phyloP scores from a whole-genome alignment of 2,888 invertebrate species.

The Philopedon plagiatum region DNA sequence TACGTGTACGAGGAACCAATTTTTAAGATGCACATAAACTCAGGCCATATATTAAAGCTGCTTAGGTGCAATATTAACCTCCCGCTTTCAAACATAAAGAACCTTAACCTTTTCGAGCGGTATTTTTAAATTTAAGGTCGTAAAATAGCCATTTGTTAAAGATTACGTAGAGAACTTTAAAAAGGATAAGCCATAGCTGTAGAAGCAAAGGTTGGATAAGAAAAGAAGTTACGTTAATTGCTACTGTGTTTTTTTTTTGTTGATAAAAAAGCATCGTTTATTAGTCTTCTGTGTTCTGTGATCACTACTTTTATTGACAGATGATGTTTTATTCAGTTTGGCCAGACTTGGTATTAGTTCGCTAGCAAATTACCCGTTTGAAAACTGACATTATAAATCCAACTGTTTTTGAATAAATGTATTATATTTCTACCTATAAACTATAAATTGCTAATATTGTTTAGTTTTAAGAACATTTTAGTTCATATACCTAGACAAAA shows the following conservation, averaged over 20 bases:
- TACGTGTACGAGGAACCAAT: conserved; percentile 29
- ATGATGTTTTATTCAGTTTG: no score
- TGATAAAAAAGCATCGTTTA: no score
- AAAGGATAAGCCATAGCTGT: background rate
- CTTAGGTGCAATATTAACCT: conserved; percentile 20
- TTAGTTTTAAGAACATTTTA: no score
- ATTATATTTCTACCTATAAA: no score
- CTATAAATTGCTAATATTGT: no score
- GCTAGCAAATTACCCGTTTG: no score
- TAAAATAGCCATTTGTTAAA: conserved; percentile 22
- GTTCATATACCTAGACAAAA: no score
- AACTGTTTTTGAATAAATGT: no score
- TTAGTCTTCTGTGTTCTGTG: no score
- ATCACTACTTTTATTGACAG: no score
- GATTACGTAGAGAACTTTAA: conserved; percentile 11
- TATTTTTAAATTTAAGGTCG: conserved; percentile 25
- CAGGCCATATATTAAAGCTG: conserved; percentile 32
- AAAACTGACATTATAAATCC: no score
- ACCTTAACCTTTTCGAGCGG: conserved; percentile 5
- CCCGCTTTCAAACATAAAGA: conserved; percentile 21
- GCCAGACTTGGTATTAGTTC: no score
- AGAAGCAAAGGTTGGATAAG: background rate
- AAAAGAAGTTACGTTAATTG: background rate
- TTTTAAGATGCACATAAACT: conserved; percentile 42
- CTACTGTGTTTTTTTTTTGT: background rate